Base-by-base conservation (phyloP, 2,113 vertebrate species). In the Gobius niger region DNA sequence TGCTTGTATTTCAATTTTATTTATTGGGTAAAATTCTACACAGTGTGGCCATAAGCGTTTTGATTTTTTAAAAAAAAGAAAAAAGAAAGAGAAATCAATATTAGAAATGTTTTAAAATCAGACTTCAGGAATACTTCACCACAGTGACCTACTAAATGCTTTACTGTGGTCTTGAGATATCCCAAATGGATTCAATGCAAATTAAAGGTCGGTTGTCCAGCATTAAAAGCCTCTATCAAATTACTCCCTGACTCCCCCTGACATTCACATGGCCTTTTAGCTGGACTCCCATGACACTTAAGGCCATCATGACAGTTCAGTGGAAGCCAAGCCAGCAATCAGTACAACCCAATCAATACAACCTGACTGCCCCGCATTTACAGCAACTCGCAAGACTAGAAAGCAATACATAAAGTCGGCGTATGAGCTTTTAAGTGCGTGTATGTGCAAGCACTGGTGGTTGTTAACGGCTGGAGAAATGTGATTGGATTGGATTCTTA, bases 321-420 rank as follows among this genome's bases (percentile, higher is more conserved):
- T 51, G 64, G 57, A 82, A 74, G 73, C 77, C 63, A 83, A 81
- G 71, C 81, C 59, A 69, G 72, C 64, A 70, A 81, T 85, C 57
- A 77, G 65, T 51, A 13, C 59, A 47, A 19, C 49, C 34, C 18
- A 64, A 85, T 84, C 83, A 75, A 82, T 76, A 80, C 15, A 15
- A 51, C 50, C 53, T 65, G 65, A 78, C 77, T 70, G 62, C 12
- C 47, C 63, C 34, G 62, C 56, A 76, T 78, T 74, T 62, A 41
- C 44, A 13, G 44, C 24, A 49, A 65, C 75, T 61, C 49, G 63
- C 8, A 41, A 46, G 44, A 77, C 77, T 68, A 71, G 78, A 85
- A 63, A 34, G 18, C 18, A 67, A 9, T 46, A n/a, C 11, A 50
- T 65, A 63, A 81, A 52, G 63, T 61, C 65, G n/a, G 15, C 14